Percentiles rank a stretch among this genome's conserved stretches.
phyloP scores from a whole-genome alignment of 2,797 vertebrate species.

The Tamandua tetradactyla region DNA sequence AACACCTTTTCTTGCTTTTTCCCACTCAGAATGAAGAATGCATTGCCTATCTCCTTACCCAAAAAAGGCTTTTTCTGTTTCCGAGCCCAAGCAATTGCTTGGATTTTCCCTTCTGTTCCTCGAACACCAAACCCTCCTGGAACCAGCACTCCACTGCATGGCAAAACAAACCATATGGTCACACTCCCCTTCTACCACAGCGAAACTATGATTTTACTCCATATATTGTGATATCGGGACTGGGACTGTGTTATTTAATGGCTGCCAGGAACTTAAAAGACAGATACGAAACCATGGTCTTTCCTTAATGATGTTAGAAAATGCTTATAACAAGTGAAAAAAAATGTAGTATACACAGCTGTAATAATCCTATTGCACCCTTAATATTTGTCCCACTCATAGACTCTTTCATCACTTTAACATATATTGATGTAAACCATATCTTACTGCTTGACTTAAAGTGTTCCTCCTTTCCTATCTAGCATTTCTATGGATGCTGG shows the following conservation, averaged over 20 bases:
- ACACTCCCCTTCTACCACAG: not conserved
- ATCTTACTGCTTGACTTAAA: not conserved
- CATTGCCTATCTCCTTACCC: constrained; percentile 86
- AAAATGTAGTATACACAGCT: not conserved
- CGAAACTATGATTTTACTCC: not conserved
- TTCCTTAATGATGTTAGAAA: not conserved
- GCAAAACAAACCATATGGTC: constrained; percentile 7
- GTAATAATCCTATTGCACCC: too few species aligned
- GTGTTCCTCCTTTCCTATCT: not conserved
- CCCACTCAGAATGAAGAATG: not conserved
- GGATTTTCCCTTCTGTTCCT: constrained; percentile 97
- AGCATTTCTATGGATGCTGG: not conserved
- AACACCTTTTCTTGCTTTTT: not conserved
- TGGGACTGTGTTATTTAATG: not conserved
- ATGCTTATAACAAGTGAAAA: not conserved
- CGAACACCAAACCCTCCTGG: constrained; percentile 96
- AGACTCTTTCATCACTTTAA: not conserved
- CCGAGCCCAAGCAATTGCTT: constrained; percentile 95
- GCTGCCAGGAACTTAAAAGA: not conserved
- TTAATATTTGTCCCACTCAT: not conserved
- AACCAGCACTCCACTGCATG: constrained; percentile 93
- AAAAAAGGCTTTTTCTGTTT: constrained; percentile 96
- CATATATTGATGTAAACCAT: not conserved
- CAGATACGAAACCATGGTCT: not conserved
- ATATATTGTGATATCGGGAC: not conserved